Conservation (phyloP, 2,888 invertebrate species). For the Chymomyza procnemis region DNA sequence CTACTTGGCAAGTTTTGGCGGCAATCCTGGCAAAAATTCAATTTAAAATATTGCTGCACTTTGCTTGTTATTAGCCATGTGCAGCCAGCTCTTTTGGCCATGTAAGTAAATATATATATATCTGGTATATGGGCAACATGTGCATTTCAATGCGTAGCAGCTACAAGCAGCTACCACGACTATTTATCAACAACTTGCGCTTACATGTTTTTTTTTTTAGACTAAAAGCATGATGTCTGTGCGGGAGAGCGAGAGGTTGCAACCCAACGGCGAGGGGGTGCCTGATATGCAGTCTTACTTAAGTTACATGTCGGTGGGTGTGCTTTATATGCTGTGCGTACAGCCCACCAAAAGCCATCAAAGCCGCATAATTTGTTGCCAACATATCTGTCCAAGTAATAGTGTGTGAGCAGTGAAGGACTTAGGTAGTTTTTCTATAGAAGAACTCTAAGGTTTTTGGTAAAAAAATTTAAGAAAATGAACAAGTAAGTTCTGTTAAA, state of each 20-base stretch:
- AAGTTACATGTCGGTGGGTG: conserved; percentile 7
- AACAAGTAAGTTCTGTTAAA: too few species aligned
- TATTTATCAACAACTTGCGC: conserved; percentile 51
- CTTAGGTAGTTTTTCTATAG: too few species aligned
- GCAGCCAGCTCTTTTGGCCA: conserved; percentile 23
- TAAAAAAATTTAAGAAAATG: too few species aligned
- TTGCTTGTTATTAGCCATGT: conserved; percentile 39
- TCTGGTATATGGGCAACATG: conserved; percentile 52
- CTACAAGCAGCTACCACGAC: conserved; percentile 62
- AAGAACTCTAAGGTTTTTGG: too few species aligned
- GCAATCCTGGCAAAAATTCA: conserved; percentile 54
- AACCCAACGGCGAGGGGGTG: background rate
- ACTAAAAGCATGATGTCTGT: background rate
- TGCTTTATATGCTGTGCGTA: conserved; percentile 4
- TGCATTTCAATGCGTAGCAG: conserved; percentile 38
- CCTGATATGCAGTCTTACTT: background rate
- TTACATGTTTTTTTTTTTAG: background rate
- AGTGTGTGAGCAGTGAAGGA: background rate
- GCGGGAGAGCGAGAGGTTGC: background rate
- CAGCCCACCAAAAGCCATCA: conserved; percentile 5
- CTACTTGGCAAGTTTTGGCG: background rate
- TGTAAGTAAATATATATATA: background rate
- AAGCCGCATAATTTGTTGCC: conserved; percentile 70
- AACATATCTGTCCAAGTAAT: background rate
- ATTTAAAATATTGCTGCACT: conserved; percentile 75